Evolutionary conservation across 2,113 vertebrate genomes (phyloP).

Genomic region (Notothenia coriiceps): DNA sequence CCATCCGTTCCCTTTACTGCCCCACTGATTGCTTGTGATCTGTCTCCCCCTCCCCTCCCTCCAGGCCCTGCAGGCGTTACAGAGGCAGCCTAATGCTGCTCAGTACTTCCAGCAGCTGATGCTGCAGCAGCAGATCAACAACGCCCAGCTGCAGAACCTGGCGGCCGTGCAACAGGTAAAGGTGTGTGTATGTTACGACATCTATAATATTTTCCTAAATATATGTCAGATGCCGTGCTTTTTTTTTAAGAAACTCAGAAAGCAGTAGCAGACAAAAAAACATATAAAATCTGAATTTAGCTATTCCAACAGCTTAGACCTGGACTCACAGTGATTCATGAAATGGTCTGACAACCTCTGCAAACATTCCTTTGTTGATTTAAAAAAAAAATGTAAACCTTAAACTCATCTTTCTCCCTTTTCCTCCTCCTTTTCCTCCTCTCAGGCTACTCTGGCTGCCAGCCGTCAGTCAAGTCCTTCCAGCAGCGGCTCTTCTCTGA

Average conservation of each 20-base stretch:
- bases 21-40: not conserved
- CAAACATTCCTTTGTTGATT: not conserved
- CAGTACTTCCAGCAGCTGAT: constrained; percentile 99
- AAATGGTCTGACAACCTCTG: not conserved
- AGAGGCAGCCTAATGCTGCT: constrained; percentile 95
- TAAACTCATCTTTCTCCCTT: not conserved
- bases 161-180: constrained; percentile 96
- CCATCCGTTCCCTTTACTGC: not conserved
- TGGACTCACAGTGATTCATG: not conserved
- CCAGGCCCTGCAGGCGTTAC: constrained; percentile 94
- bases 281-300: no score
- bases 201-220: not conserved
- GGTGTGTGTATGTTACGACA: constrained; percentile 12
- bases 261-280: no score
- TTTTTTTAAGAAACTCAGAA: no score
- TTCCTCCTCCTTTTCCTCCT: not conserved
- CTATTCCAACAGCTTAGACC: not conserved
- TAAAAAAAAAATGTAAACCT: constrained; percentile 2
- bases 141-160: constrained; percentile 94
- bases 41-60: not conserved
- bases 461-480: constrained; percentile 94
- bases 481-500: constrained; percentile 89
- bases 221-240: not conserved
- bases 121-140: constrained; percentile 98
- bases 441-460: constrained; percentile 93